Conservation (phyloP, 2,888 invertebrate genomes). For the Plagodis dolabraria region DNA sequence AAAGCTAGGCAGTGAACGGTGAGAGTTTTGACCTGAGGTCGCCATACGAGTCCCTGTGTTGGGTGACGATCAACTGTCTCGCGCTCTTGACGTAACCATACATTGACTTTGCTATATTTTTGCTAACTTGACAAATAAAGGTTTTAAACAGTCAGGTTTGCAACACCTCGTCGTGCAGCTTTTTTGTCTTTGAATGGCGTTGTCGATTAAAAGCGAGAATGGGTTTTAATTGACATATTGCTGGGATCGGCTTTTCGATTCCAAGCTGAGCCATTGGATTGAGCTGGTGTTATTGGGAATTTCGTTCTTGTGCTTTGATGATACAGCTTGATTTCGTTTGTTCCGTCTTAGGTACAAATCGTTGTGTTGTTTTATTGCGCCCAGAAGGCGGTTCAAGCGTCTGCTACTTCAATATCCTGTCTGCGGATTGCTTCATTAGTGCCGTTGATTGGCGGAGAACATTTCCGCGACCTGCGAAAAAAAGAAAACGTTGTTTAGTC, state of each 20-base stretch:
- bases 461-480: constrained; percentile 63
- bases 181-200: constrained; percentile 65
- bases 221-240: constrained; percentile 77
- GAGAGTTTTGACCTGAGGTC: constrained; percentile 74
- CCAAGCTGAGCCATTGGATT: constrained; percentile 70
- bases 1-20: constrained; percentile 82
- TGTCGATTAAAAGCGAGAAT: constrained; percentile 67
- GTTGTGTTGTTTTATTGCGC: constrained; percentile 74
- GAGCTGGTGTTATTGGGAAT: constrained; percentile 45
- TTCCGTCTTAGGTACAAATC: constrained; percentile 47
- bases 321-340: constrained; percentile 62
- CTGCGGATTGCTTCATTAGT: constrained; percentile 82
- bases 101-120: constrained; percentile 68
- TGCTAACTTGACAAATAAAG: constrained; percentile 40
- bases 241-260: constrained; percentile 67
- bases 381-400: constrained; percentile 63
- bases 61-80: constrained; percentile 69
- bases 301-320: constrained; percentile 47
- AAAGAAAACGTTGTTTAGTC: constrained; percentile 54
- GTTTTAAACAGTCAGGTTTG: constrained; percentile 66
- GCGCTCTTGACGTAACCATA: constrained; percentile 72
- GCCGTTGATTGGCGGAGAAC: constrained; percentile 70
- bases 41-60: constrained; percentile 81
- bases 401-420: constrained; percentile 79
- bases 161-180: constrained; percentile 70